Base-by-base conservation (phyloP, 2,888 invertebrate species). In the Geotrupes spiniger region DNA sequence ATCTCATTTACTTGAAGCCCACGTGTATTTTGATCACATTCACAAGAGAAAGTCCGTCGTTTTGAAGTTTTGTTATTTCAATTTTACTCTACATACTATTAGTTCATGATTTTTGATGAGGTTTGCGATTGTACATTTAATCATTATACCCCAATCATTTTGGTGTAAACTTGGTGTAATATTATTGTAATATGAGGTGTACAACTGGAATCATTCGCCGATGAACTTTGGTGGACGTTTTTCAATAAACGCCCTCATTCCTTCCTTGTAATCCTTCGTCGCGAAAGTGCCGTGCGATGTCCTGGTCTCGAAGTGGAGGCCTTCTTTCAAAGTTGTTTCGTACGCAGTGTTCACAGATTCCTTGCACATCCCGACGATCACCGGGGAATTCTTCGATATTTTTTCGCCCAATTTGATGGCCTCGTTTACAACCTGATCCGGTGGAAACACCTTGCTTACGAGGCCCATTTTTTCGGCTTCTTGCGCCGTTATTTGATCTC, bases 191-290 rank as follows among this genome's bases (percentile, higher is more conserved):
- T n/a, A n/a, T n/a, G n/a, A n/a, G n/a, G n/a, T n/a, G n/a, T n/a
- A n/a, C n/a, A n/a, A n/a, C n/a, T n/a, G n/a, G n/a, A n/a, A n/a
- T n/a, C n/a, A 89, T 72, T 88, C 80, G 59, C 83, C 85, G 56
- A 82, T 89, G 75, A 96, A 99, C 25, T 85, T 87, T 0, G 98
- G 87, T 33, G 89, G 74, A 54, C 98, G 84, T 75, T 99, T 99
- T 69, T 98, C 96, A 42, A 87, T 74, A 73, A 99, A 99, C 10
- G 99, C 98, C 9, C 85, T 83, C 99, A 99, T 99, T 36, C 99
- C 99, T 76, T 99, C 99, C 70, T 89, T 90, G 59, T 91, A 86
- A 72, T 99, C 99, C 65, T 85, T 82, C 57, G 97, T 97, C 14
- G 95, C 92, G 75, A 99, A 99, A 21, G 97, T 93, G 29, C 90